Evolutionary conservation across 2,113 vertebrate species (phyloP).

Genomic region (Xiphorhynchus elegans): DNA sequence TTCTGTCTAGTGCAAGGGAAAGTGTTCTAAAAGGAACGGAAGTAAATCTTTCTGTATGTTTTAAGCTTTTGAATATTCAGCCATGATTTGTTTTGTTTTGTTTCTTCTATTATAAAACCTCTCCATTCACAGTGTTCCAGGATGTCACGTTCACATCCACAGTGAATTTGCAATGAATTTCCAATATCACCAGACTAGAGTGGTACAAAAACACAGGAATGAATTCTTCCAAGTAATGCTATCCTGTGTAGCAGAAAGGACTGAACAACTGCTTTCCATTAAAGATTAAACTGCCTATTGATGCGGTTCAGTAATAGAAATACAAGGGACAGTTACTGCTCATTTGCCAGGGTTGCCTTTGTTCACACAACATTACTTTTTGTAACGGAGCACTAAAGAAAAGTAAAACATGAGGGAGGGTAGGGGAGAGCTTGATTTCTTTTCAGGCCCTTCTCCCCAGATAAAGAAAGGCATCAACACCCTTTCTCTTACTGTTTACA

Average conservation of each 20-base stretch:
- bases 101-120: background rate
- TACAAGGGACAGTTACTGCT: slow-evolving; percentile 5
- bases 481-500: background rate
- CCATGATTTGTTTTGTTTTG: background rate
- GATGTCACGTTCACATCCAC: background rate
- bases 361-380: slow-evolving; percentile 46
- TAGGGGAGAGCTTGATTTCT: background rate
- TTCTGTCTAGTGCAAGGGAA: background rate
- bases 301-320: background rate
- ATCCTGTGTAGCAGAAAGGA: background rate
- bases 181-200: background rate
- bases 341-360: slow-evolving; percentile 13
- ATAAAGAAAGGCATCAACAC: background rate
- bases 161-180: background rate
- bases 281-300: background rate
- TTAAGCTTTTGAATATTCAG: background rate
- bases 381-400: slow-evolving; percentile 40
- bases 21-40: background rate
- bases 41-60: background rate
- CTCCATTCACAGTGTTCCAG: background rate
- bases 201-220: background rate
- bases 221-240: background rate
- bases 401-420: background rate
- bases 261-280: slow-evolving; percentile 27
- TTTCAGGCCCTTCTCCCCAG: background rate